Conservation (phyloP, 37 sponge, comb jelly and placozoan genomes). For the Hexactinellida sp. region DNA sequence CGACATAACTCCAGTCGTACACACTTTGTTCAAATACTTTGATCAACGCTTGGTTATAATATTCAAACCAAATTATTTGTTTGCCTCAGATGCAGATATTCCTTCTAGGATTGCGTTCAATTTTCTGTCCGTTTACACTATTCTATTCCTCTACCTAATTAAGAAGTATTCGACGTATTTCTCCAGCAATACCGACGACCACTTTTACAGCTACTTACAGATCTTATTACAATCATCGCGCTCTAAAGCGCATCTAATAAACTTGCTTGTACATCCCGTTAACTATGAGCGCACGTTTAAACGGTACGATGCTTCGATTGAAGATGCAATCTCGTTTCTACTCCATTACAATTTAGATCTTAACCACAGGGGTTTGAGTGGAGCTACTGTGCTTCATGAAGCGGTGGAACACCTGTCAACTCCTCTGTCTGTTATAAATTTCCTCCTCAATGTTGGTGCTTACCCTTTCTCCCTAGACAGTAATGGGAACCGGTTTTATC, state of each 20-base stretch:
- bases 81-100: neutral
- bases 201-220: neutral
- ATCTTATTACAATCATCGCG: neutral
- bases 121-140: neutral
- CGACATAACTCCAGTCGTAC: neutral
- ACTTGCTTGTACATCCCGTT: neutral
- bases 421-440: neutral
- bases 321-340: neutral
- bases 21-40: neutral
- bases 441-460: neutral
- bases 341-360: neutral
- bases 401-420: neutral
- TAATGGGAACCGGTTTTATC: neutral
- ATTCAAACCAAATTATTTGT: neutral
- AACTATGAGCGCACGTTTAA: neutral
- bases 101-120: neutral
- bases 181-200: neutral
- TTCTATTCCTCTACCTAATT: neutral
- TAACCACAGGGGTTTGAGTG: neutral
- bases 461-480: neutral
- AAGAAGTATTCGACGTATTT: neutral
- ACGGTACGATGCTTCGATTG: neutral
- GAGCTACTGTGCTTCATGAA: neutral
- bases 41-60: neutral
- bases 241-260: neutral